A percentile compares a stretch with the other conserved stretches of the same genome.
These are phyloP conservation scores for Cataglyphis altisquamis DNA, from an alignment of 2,888 invertebrate species.

Conservation along the genomic window DNA sequence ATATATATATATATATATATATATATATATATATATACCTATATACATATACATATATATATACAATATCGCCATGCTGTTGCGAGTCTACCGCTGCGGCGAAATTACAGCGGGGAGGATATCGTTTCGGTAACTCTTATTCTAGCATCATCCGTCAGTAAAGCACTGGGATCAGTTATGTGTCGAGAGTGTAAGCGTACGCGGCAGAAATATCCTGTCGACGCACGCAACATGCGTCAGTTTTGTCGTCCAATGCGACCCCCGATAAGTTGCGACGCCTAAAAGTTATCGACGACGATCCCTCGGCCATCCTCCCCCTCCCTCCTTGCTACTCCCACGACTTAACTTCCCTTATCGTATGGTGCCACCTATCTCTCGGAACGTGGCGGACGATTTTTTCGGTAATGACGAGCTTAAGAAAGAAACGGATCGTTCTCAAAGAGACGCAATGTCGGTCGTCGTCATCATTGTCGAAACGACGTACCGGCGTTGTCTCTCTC, in stretches of 20 bases:
- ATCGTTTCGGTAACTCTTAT: constrained; percentile 65
- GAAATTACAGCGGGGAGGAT: constrained; percentile 59
- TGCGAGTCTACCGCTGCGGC: constrained; percentile 21
- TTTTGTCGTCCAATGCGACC: constrained; percentile 31
- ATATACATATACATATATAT: constrained; percentile 30
- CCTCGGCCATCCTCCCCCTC: constrained; percentile 30
- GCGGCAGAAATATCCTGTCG: constrained; percentile 46
- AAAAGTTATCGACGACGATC: constrained; percentile 61
- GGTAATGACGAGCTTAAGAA: constrained; percentile 76
- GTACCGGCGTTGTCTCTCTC: constrained; percentile 58
- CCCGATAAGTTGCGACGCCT: constrained; percentile 49
- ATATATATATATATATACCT: background rate
- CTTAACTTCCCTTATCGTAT: constrained; percentile 66
- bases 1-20: constrained; percentile 25
- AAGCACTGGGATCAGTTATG: constrained; percentile 51
- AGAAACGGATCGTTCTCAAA: constrained; percentile 65
- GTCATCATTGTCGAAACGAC: constrained; percentile 52
- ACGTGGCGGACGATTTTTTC: constrained; percentile 65
- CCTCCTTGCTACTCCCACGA: background rate
- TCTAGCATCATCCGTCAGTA: constrained; percentile 58
- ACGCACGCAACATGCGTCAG: constrained; percentile 1
- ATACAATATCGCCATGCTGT: constrained; percentile 16
- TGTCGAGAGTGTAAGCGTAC: constrained; percentile 32
- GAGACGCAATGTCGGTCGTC: constrained; percentile 57
- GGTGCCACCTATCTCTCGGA: constrained; percentile 59